phyloP scores from a whole-genome alignment of 2,888 invertebrate species.

The Lithophane leautieri region DNA sequence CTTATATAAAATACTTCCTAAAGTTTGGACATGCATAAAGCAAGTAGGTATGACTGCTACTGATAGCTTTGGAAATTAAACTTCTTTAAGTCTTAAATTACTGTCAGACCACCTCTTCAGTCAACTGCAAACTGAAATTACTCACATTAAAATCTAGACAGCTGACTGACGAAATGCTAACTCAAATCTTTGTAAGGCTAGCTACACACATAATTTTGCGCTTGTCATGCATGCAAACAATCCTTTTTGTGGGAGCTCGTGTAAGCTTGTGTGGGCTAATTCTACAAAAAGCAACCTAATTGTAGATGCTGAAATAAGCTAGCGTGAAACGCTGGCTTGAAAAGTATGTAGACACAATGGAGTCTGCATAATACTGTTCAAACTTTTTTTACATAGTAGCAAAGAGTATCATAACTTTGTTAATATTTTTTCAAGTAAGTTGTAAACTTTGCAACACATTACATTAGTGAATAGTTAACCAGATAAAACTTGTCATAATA shows the following conservation, averaged over 20 bases:
- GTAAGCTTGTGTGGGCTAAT: slow-evolving; percentile 21
- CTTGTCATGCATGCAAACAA: slow-evolving; percentile 24
- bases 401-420: neutral
- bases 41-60: neutral
- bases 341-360: slow-evolving; percentile 23
- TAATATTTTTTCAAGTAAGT: slow-evolving; percentile 7
- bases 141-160: slow-evolving; percentile 12
- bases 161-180: slow-evolving; percentile 12
- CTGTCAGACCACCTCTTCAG: neutral
- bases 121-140: slow-evolving; percentile 9
- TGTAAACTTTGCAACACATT: neutral
- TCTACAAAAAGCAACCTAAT: slow-evolving; percentile 31
- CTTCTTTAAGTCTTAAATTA: slow-evolving; percentile 1
- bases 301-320: slow-evolving; percentile 21
- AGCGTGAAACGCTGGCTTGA: slow-evolving; percentile 5
- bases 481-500: slow-evolving; percentile 21
- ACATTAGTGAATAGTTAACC: slow-evolving; percentile 1
- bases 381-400: slow-evolving; percentile 10
- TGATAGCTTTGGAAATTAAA: slow-evolving; percentile 44
- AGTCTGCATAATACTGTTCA: neutral
- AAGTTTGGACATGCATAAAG: neutral
- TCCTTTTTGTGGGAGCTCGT: slow-evolving; percentile 21
- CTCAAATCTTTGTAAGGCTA: slow-evolving; percentile 1
- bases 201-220: slow-evolving; percentile 1
- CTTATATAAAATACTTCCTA: neutral